Percentiles rank a stretch among this genome's conserved stretches.
Evolutionary conservation across 2,888 invertebrate genomes (phyloP).

Genomic region (Galeopsomyia nigrocyanea): DNA sequence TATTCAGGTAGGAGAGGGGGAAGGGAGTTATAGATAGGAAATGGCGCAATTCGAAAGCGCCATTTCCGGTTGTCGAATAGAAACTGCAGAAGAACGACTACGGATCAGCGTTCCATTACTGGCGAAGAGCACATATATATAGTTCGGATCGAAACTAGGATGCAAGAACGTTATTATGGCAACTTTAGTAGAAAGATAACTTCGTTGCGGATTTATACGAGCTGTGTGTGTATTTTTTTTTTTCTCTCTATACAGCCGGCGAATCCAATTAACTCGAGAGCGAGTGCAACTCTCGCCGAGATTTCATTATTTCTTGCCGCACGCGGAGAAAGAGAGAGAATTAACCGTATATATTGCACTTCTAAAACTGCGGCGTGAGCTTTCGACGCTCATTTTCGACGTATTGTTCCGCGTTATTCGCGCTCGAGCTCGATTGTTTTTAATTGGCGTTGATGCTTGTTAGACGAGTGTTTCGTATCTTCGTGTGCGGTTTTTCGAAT

Average conservation of each 20-base stretch:
- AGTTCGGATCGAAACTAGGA: no score
- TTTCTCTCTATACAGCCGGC: neutral
- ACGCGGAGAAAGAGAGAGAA: no score
- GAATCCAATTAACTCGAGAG: constrained; percentile 27
- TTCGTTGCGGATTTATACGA: neutral
- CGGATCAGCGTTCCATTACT: constrained; percentile 3
- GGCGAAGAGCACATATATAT: neutral
- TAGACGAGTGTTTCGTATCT: no score
- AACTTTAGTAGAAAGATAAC: no score
- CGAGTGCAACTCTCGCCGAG: constrained; percentile 7
- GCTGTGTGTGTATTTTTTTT: neutral
- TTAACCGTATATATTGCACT: no score
- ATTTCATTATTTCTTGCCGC: constrained; percentile 24
- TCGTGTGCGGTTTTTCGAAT: no score
- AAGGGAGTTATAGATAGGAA: constrained; percentile 1
- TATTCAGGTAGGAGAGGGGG: no score
- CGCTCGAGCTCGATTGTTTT: neutral
- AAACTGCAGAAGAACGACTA: neutral
- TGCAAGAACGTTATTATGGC: no score
- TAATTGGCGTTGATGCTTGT: no score
- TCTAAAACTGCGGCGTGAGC: neutral
- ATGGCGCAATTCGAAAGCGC: constrained; percentile 24
- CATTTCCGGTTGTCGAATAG: constrained; percentile 11
- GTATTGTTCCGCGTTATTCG: constrained; percentile 2
- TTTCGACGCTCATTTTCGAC: constrained; percentile 13